These are phyloP conservation scores for Synergus gifuensis DNA, from an alignment of 2,888 invertebrate species.

Conservation along the genomic window DNA sequence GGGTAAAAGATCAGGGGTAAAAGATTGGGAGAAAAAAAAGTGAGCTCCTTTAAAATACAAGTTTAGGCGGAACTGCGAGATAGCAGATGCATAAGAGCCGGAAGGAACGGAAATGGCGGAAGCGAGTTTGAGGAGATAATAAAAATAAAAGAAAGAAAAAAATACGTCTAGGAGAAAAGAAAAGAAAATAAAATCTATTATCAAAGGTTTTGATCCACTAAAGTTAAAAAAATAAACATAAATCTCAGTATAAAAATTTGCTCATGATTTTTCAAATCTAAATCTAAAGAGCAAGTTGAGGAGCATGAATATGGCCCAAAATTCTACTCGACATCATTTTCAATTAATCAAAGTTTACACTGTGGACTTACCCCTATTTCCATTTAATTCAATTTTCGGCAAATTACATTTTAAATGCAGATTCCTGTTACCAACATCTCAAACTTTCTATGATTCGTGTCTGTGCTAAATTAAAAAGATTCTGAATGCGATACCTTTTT, in stretches of 20 bases:
- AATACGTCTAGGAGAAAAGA: constrained; percentile 30
- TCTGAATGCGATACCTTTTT: too few species aligned
- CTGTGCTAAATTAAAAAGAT: too few species aligned
- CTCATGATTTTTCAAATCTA: not conserved
- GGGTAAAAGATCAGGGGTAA: constrained; percentile 44
- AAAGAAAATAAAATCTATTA: constrained; percentile 41
- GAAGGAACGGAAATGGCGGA: constrained; percentile 49
- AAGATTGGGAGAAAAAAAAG: constrained; percentile 45
- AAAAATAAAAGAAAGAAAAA: constrained; percentile 47
- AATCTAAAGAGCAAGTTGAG: not conserved
- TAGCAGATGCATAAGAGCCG: constrained; percentile 50
- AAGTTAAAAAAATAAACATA: not conserved
- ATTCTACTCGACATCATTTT: not conserved
- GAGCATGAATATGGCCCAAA: not conserved
- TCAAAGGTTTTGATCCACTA: not conserved
- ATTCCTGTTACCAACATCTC: not conserved
- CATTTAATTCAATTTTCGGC: too few species aligned
- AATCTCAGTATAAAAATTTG: not conserved
- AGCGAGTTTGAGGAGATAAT: constrained; percentile 12
- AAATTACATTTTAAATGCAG: not conserved
- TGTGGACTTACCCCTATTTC: too few species aligned
- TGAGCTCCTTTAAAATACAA: constrained; percentile 30
- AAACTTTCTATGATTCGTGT: not conserved
- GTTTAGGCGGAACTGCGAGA: constrained; percentile 54
- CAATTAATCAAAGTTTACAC: too few species aligned